Conservation (phyloP, 2,113 vertebrate genomes). For the Corvus hawaiiensis region DNA sequence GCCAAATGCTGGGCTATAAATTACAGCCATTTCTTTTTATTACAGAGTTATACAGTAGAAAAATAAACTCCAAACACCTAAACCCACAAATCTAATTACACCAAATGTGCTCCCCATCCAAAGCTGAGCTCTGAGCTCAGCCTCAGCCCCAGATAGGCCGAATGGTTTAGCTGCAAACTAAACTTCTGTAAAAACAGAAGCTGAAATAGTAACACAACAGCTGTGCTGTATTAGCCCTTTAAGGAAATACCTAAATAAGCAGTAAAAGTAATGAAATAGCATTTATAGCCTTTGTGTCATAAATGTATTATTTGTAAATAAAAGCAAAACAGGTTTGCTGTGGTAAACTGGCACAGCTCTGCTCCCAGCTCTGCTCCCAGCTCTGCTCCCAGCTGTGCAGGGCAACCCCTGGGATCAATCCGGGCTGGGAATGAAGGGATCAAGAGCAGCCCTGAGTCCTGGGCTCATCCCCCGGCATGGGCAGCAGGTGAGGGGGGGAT, state of each 20-base stretch:
- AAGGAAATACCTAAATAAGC: constrained; percentile 33
- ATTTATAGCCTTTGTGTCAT: not conserved
- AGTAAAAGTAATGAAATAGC: constrained; percentile 23
- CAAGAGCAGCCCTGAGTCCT: not conserved
- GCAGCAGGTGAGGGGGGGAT: not conserved
- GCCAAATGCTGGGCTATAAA: constrained; percentile 31
- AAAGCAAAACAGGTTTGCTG: not conserved
- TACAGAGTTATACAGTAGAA: not conserved
- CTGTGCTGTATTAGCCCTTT: not conserved
- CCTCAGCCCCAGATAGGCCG: not conserved
- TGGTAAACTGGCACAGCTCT: not conserved
- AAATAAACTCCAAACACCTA: constrained; percentile 37
- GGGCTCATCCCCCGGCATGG: not conserved
- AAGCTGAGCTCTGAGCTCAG: not conserved
- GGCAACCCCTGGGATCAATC: accelerated
- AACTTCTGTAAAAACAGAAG: not conserved
- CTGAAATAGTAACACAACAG: not conserved
- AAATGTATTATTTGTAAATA: constrained; percentile 15
- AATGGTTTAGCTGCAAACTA: not conserved
- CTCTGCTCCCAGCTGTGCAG: not conserved
- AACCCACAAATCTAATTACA: constrained; percentile 58
- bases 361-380: not conserved
- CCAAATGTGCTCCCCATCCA: not conserved
- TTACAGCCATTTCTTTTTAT: constrained; percentile 47
- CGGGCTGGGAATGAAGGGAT: not conserved